phyloP scores from a whole-genome alignment of 2,797 vertebrate species.

The Chloroceryle amazona region DNA sequence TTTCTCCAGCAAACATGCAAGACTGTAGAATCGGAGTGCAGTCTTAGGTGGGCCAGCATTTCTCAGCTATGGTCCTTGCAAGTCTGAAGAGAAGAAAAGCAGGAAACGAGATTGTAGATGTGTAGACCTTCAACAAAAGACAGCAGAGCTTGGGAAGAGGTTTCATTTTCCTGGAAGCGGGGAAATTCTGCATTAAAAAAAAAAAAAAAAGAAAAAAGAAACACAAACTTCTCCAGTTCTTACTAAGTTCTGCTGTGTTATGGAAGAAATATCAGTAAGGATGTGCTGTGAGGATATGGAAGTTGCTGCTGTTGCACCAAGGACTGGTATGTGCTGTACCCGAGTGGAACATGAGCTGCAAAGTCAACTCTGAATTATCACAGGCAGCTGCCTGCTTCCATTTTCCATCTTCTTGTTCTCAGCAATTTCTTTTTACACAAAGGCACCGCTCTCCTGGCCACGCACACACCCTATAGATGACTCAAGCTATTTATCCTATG shows the following conservation, averaged over 20 bases:
- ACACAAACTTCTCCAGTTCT: not conserved
- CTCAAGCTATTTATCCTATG: conserved; percentile 49
- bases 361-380: not conserved
- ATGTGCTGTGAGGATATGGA: not conserved
- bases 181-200: not conserved
- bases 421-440: conserved; percentile 9
- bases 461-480: conserved; percentile 36
- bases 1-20: not conserved
- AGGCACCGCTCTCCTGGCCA: not conserved
- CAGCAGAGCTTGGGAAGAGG: not conserved
- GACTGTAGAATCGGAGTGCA: not conserved
- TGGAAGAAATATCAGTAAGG: not conserved
- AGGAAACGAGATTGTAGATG: not conserved
- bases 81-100: not conserved
- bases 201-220: not conserved
- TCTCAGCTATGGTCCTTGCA: not conserved
- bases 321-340: not conserved
- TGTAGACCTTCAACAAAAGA: not conserved
- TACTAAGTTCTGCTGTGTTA: not conserved
- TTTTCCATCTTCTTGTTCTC: not conserved
- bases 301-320: not conserved
- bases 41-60: not conserved
- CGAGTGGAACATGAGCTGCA: not conserved
- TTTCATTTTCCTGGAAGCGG: not conserved
- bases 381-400: not conserved